Base-by-base conservation (phyloP, 2,113 vertebrate genomes). In the Dasypus novemcinctus region DNA sequence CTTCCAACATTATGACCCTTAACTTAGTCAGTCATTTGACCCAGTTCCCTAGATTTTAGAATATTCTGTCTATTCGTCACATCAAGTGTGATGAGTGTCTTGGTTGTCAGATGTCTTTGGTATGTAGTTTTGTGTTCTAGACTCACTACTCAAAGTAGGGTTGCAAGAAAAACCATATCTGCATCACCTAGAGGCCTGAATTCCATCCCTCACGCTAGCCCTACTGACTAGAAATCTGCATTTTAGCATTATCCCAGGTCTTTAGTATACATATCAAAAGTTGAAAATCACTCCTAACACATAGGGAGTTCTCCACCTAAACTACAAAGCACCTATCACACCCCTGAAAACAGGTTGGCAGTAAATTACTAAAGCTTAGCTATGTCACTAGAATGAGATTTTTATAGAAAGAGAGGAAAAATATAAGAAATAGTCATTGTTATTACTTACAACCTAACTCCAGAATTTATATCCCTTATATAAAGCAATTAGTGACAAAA, bases 381-480 rank as follows among this genome's bases (percentile, higher is more conserved):
- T 57, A 13, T 82, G 46, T 49, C 83, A 82, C 33, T 82, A 63
- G 46, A 29, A 41, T 59, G 13, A 14, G 31, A 64, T 82, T 68
- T 93, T 88, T 25, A 71, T 13, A 86, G 69, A 52, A 29, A 74
- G 4, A 78, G 46, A 72, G 36, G 1, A 14, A 83, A 66, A 52
- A 74, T 29, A 27, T 46, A 54, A 78, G 38, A 41, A 20, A 88
- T 29, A 18, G 43, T 33, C 54, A 36, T 63, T 54, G 33, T 38
- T 80, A 38, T 68, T 93, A 81, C 92, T 91, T 76, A 88, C 10
- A 74, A 61, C 49, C 38, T 68, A 69, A 63, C 54, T 93, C 52
- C 69, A 63, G 43, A 89, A 76, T 57, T 46, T 93, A 63, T 31
- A 1, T 68, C 1, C 29, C 38, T 88, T 63, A 23, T 23, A 78